Evolutionary conservation across 1,140 invertebrate genomes (phyloP), one percentile per base, ranked within the genome.

Genomic region (Diabrotica virgifera): DNA sequence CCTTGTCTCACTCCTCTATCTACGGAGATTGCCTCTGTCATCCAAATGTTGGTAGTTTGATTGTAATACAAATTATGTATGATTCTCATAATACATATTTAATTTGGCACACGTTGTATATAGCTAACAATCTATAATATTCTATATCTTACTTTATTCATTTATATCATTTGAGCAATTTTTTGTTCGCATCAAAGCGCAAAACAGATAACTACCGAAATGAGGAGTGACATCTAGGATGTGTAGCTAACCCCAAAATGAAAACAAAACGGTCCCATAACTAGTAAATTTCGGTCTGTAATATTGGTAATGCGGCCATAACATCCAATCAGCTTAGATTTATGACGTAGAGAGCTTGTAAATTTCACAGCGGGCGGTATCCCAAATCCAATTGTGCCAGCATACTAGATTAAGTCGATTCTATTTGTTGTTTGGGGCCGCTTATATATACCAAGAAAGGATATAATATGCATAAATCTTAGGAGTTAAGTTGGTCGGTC

Each of bases 281-380:
- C 67, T 72, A 72, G 70, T 74, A 74, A 74, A 76, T 76, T 75
- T 74, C 65, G 71, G 74, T 73, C 64, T 68, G 71, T 76, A 77
- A 76, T 74, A 71, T 72, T 76, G 72, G 70, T 77, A 77, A 75
- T 75, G 76, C 74, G 77, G 68, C 77, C 77, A 78, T 78, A 78
- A 78, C 77, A 78, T 78, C 77, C 77, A 78, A 78, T 78, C 76
- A 78, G 72, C 66, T 64, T 59, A 69, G 72, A 78, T 78, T 78
- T 78, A 77, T 77, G 76, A 72, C 66, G 61, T 67, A 63, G 64
- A 58, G 71, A 65, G 68, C 72, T 76, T 76, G 72, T 77, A 77
- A 77, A 78, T 78, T 76, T 69, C 70, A 68, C 76, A 50, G 69
- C 73, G 74, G 76, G 76, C 70, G 40, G 76, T 72, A 71, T 71